Conservation (phyloP, 2,797 vertebrate genomes). For the Rhyacichthys aspro region DNA sequence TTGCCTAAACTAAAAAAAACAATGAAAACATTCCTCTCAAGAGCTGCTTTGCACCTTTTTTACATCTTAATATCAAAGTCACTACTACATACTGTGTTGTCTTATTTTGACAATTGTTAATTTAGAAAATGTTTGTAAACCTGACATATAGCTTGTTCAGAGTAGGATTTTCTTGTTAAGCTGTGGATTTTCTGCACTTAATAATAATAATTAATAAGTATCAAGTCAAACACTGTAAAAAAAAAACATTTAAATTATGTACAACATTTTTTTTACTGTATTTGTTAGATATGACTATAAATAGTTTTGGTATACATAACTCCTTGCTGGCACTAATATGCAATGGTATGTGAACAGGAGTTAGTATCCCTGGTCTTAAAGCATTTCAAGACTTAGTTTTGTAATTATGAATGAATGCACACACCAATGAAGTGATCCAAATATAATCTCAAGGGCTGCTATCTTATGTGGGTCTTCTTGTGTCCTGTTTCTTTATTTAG, state of each 20-base stretch:
- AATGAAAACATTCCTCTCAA: conserved; percentile 69
- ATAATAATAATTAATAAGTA: conserved; percentile 52
- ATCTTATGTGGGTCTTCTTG: neutral
- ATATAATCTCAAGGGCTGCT: conserved; percentile 21
- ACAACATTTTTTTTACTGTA: conserved; percentile 14
- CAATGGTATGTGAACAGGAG: conserved; percentile 55
- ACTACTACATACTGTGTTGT: conserved; percentile 16
- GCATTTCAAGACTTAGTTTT: conserved; percentile 20
- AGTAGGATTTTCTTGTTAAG: conserved; percentile 19
- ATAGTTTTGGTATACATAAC: neutral
- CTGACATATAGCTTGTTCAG: conserved; percentile 20
- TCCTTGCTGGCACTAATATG: conserved; percentile 10
- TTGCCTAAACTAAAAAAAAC: conserved; percentile 4
- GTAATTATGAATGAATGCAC: conserved; percentile 3
- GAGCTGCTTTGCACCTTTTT: conserved; percentile 44
- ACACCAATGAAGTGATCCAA: conserved; percentile 8
- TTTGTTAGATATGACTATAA: conserved; percentile 6
- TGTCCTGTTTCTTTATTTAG: conserved; percentile 14
- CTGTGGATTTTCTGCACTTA: conserved; percentile 51
- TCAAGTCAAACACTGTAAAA: conserved; percentile 24
- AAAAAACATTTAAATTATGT: neutral
- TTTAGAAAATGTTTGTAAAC: conserved; percentile 8
- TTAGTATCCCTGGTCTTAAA: conserved; percentile 1
- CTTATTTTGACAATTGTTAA: conserved; percentile 7
- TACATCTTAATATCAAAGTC: conserved; percentile 7